Conservation (phyloP, 2,797 vertebrate genomes). For the Manis pentadactyla region DNA sequence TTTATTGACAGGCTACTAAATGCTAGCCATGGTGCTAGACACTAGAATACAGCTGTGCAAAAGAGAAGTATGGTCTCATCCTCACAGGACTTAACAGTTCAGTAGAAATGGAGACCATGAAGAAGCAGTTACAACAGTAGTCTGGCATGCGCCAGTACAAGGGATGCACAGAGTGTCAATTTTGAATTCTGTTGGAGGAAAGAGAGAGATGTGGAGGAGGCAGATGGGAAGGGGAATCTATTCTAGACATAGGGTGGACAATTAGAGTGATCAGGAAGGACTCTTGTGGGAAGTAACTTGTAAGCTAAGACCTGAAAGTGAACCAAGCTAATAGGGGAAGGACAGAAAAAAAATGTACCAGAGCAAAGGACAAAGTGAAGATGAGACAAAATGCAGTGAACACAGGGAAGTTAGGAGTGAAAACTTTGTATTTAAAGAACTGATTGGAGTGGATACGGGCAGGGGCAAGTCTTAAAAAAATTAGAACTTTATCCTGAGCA, state of each 20-base stretch:
- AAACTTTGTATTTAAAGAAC: not conserved
- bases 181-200: not conserved
- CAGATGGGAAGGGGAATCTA: not conserved
- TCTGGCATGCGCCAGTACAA: not conserved
- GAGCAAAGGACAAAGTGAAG: not conserved
- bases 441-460: not conserved
- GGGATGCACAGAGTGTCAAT: not conserved
- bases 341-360: not conserved
- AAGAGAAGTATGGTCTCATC: not conserved
- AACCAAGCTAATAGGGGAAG: not conserved
- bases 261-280: not conserved
- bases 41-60: not conserved
- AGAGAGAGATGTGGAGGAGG: not conserved
- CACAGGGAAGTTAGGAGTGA: not conserved
- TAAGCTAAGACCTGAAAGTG: not conserved
- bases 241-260: not conserved
- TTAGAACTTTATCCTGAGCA: not conserved
- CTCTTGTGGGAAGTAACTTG: not conserved
- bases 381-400: not conserved
- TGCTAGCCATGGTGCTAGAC: not conserved
- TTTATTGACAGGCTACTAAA: not conserved
- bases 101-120: not conserved
- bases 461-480: not conserved
- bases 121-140: not conserved
- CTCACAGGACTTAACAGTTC: not conserved